These are phyloP conservation scores for Myanophis thanlyinensis DNA, from an alignment of 2,113 vertebrate genomes.

Conservation along the genomic window DNA sequence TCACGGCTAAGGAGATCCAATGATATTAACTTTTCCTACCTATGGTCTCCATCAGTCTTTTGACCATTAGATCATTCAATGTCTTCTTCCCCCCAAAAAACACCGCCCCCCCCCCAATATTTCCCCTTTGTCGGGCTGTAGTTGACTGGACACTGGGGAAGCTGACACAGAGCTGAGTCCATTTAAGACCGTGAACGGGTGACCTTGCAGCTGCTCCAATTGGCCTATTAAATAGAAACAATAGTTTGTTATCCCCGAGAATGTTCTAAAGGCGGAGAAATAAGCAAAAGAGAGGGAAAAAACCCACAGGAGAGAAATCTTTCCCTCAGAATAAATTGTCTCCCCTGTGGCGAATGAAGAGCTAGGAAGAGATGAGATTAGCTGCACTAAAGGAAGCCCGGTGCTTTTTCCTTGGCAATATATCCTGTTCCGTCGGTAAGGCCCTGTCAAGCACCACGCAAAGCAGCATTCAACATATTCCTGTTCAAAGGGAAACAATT, in stretches of 20 bases:
- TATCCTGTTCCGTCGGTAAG: not conserved
- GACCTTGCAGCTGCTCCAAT: not conserved
- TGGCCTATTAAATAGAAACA: not conserved
- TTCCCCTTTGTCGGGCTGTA: not conserved
- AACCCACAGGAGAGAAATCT: not conserved
- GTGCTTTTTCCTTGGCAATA: constrained; percentile 1
- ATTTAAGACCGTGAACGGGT: not conserved
- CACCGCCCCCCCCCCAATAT: not conserved
- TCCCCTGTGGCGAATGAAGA: constrained; percentile 2
- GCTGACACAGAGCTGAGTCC: not conserved
- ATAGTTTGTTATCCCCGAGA: not conserved
- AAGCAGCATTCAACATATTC: not conserved
- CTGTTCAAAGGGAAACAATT: constrained; percentile 5
- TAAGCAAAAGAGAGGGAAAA: not conserved
- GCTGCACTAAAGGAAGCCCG: not conserved
- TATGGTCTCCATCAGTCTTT: not conserved
- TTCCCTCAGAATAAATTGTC: not conserved
- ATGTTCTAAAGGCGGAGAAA: not conserved
- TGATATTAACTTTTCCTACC: not conserved
- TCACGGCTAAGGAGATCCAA: not conserved
- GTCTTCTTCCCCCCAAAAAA: not conserved
- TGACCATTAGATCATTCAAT: not conserved
- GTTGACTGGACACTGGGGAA: not conserved
- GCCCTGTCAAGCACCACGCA: not conserved
- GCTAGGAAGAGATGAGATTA: constrained; percentile 3